Conservation (phyloP, 2,113 vertebrate genomes). For the Arothron firmamentum region DNA sequence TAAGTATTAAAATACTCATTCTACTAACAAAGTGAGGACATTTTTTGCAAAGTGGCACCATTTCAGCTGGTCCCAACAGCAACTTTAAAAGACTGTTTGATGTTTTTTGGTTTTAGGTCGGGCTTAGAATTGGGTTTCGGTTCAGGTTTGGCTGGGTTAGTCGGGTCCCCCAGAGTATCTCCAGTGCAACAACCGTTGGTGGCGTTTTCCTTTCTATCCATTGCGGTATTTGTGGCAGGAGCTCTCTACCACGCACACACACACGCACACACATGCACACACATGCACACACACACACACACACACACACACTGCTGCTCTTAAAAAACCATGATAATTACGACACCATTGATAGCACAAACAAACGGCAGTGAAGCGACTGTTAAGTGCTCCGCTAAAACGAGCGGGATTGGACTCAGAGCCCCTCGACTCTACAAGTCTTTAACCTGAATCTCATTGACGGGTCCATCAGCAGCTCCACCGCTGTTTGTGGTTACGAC, state of each 20-base stretch:
- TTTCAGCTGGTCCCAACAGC: neutral
- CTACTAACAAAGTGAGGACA: constrained; percentile 2
- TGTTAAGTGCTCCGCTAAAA: constrained; percentile 65
- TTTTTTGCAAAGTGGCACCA: too few relatives aligned
- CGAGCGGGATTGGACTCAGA: constrained; percentile 61
- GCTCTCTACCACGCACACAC: constrained; percentile 7
- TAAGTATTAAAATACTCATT: constrained; percentile 10
- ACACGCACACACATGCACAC: neutral
- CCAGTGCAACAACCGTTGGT: constrained; percentile 14
- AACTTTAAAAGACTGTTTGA: too few relatives aligned
- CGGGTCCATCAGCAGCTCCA: constrained; percentile 55
- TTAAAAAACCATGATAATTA: constrained; percentile 57
- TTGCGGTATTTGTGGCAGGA: constrained; percentile 51
- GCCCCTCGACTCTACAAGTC: constrained; percentile 69
- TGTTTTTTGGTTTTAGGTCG: neutral
- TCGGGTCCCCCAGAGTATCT: constrained; percentile 7
- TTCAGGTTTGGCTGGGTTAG: too few relatives aligned
- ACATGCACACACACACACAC: constrained; percentile 21
- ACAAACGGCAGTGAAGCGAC: constrained; percentile 64
- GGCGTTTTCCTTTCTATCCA: constrained; percentile 32
- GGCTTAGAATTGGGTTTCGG: too few relatives aligned
- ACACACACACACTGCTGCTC: constrained; percentile 10
- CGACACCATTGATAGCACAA: constrained; percentile 57
- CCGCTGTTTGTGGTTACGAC: constrained; percentile 56
- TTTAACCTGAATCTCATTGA: constrained; percentile 56